phyloP scores from a whole-genome alignment of 2,797 vertebrate genomes.

The Pempheris klunzingeri region DNA sequence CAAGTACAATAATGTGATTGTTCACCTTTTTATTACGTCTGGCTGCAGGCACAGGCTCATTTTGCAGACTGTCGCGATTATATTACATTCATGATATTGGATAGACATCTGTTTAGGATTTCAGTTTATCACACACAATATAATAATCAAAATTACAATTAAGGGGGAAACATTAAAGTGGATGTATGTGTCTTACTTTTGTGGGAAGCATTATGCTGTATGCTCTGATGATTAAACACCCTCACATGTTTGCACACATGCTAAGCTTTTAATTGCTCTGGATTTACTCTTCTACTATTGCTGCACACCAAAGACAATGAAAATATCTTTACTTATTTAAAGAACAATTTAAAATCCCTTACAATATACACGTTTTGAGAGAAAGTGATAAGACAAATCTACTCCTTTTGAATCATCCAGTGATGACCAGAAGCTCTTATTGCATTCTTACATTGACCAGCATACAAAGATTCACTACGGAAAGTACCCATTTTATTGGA shows the following conservation, averaged over 20 bases:
- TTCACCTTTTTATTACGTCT: slow-evolving; percentile 71
- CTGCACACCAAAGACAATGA: not conserved
- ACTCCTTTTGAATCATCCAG: not conserved
- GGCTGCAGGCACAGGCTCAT: slow-evolving; percentile 19
- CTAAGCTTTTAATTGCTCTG: not conserved
- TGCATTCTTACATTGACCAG: not conserved
- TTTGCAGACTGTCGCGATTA: slow-evolving; percentile 23
- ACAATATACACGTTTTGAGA: not conserved
- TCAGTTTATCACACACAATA: not conserved
- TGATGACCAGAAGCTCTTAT: not conserved
- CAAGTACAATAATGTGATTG: slow-evolving; percentile 54
- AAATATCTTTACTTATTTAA: not conserved
- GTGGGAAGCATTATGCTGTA: not conserved
- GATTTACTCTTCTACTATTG: not conserved
- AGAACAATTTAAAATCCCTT: not conserved
- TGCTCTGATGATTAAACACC: not conserved
- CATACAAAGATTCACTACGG: slow-evolving; percentile 15
- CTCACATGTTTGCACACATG: not conserved
- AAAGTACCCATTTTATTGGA: slow-evolving; percentile 24
- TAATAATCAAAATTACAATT: slow-evolving; percentile 18
- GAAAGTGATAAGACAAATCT: not conserved
- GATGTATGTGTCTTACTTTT: slow-evolving; percentile 3
- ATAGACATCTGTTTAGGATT: slow-evolving; percentile 24
- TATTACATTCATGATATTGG: slow-evolving; percentile 39
- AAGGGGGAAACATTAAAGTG: not conserved